phyloP scores from a whole-genome alignment of 2,888 invertebrate species.

The Sesia apiformis region DNA sequence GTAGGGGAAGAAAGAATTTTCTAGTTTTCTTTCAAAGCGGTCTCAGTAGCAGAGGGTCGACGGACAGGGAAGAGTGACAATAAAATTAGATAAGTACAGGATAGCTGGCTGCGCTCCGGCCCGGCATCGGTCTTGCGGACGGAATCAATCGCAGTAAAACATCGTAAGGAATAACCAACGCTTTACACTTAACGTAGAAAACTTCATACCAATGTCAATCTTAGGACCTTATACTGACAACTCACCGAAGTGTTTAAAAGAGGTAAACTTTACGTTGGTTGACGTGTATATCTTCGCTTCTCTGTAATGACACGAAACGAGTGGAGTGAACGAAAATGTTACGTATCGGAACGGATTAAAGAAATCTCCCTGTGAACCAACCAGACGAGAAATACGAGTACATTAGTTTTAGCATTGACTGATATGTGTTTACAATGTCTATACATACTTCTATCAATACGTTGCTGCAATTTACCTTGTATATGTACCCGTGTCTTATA shows the following conservation, averaged over 20 bases:
- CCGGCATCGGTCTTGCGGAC: conserved; percentile 56
- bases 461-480: too few relatives aligned
- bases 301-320: conserved; percentile 60
- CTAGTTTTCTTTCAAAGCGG: conserved; percentile 42
- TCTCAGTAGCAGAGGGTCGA: conserved; percentile 45
- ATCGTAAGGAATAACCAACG: background rate
- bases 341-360: conserved; percentile 51
- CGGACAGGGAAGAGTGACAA: conserved; percentile 57
- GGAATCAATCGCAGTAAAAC: conserved; percentile 72
- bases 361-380: conserved; percentile 36
- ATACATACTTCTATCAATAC: too few relatives aligned
- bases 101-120: conserved; percentile 50
- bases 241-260: background rate
- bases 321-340: conserved; percentile 52
- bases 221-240: background rate
- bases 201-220: background rate
- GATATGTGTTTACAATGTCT: too few relatives aligned
- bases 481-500: too few relatives aligned
- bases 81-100: conserved; percentile 73
- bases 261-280: conserved; percentile 13
- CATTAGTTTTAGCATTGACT: too few relatives aligned
- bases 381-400: conserved; percentile 23
- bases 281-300: conserved; percentile 50
- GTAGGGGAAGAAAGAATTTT: conserved; percentile 47
- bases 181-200: background rate